Percentiles rank a stretch among this genome's conserved stretches.
These are phyloP conservation scores for Eupsilia transversa DNA, from an alignment of 2,888 invertebrate species.

Conservation along the genomic window DNA sequence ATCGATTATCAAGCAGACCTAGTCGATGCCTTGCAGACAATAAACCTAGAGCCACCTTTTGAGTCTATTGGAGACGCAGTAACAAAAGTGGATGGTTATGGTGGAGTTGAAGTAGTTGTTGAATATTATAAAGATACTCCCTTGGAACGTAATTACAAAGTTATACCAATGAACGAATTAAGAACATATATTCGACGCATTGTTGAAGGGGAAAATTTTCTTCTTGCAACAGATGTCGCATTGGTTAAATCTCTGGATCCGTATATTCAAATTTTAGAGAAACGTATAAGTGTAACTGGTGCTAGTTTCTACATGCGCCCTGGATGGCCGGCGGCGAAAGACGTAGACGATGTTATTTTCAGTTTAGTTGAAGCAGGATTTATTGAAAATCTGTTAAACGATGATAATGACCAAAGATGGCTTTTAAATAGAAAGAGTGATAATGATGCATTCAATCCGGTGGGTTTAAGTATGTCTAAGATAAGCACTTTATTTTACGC, in stretches of 20 bases:
- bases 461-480: constrained; percentile 68
- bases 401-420: constrained; percentile 49
- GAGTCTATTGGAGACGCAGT: constrained; percentile 72
- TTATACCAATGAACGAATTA: constrained; percentile 62
- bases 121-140: constrained; percentile 70
- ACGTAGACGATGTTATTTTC: constrained; percentile 65
- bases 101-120: constrained; percentile 69
- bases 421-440: constrained; percentile 21
- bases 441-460: constrained; percentile 34
- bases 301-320: constrained; percentile 75
- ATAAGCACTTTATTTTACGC: constrained; percentile 76
- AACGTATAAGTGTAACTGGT: constrained; percentile 67
- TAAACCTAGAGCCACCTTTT: constrained; percentile 74
- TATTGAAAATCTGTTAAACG: constrained; percentile 60
- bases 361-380: constrained; percentile 74
- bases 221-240: constrained; percentile 69
- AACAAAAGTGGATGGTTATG: constrained; percentile 70
- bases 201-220: constrained; percentile 72
- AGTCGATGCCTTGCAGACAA: constrained; percentile 73
- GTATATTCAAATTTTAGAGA: constrained; percentile 72
- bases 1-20: constrained; percentile 80
- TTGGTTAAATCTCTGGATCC: constrained; percentile 58
- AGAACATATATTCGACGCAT: constrained; percentile 66
- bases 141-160: constrained; percentile 65
- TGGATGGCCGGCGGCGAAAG: constrained; percentile 76